Evolutionary conservation across 2,888 invertebrate genomes (phyloP), one percentile per base, ranked within the genome.

Genomic region (Catocala fraxini): DNA sequence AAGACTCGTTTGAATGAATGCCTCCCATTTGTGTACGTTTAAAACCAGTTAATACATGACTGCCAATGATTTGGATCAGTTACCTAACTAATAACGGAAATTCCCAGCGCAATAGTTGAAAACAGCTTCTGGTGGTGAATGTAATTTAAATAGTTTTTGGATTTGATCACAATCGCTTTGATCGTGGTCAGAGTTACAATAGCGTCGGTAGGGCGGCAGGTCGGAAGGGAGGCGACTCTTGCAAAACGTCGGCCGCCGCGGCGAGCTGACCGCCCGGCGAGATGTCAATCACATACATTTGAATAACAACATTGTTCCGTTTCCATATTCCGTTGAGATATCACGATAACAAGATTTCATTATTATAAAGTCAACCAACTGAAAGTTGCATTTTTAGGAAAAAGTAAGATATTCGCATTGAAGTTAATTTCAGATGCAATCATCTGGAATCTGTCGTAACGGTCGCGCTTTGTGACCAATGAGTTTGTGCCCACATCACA

Each of bases 201-300:
- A 76, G 85, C 64, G 69, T 39, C 35, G 35, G 35, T 9, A 39
- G 35, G 35, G 7, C 9, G 35, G 35, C 35, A 39, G 35, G 35
- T 72, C 73, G 83, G 84, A 82, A 84, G 86, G 83, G 64, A 71
- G 70, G 79, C 71, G 81, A 79, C 73, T 79, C 79, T 79, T 76
- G 81, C 76, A 71, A 81, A 82, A 77, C 65, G 79, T 65, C 70
- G 35, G 35, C 35, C 35, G 35, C 35, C 73, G 64, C 59, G 68
- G 59, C 61, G 35, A 1, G 9, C 7, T 91, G 93, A 89, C 93
- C 93, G 89, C 93, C 93, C 79, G 89, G 89, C 77, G 93, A 89
- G 92, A 92, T 92, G 93, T 93, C 93, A 93, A 93, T 93, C 93
- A 92, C 84, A 79, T 60, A 79, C 86, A 89, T 93, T 93, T 93